These are phyloP conservation scores for Brachyalestes nurse DNA, from an alignment of 2,797 vertebrate species.

Conservation along the genomic window DNA sequence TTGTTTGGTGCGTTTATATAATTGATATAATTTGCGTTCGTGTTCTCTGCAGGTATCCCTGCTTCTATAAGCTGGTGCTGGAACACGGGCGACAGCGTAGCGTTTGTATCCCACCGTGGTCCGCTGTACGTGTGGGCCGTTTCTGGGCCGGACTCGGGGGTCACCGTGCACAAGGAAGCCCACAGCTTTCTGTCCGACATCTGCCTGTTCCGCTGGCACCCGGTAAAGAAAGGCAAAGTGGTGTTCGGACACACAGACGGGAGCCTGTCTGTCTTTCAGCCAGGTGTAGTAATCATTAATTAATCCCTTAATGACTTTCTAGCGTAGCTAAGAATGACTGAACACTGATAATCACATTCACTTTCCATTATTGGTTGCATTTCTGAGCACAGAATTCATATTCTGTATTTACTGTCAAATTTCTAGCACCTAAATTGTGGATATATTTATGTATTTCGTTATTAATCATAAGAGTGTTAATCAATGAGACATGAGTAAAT, in stretches of 20 bases:
- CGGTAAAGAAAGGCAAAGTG: slow-evolving; percentile 88
- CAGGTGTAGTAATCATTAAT: slow-evolving; percentile 73
- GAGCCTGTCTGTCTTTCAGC: slow-evolving; percentile 93
- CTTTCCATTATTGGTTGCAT: no score
- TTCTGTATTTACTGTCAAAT: no score
- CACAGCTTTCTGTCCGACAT: slow-evolving; percentile 95
- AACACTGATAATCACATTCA: no score
- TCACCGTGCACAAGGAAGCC: slow-evolving; percentile 91
- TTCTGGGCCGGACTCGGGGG: slow-evolving; percentile 83
- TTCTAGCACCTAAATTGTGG: no score
- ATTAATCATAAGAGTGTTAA: no score
- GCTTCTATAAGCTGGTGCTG: slow-evolving; percentile 94
- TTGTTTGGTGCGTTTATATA: background rate
- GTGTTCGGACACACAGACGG: slow-evolving; percentile 95
- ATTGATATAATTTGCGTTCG: no score
- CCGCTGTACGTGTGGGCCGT: slow-evolving; percentile 92
- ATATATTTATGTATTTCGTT: no score
- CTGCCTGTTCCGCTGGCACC: slow-evolving; percentile 94
- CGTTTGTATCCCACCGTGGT: slow-evolving; percentile 91
- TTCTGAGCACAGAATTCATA: no score
- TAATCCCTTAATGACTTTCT: background rate
- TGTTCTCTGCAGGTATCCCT: slow-evolving; percentile 80
- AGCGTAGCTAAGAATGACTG: no score
- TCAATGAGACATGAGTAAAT: no score
- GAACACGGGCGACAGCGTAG: slow-evolving; percentile 85